Base-by-base conservation (phyloP, 2,888 invertebrate genomes). In the Helicoverpa assulta region DNA sequence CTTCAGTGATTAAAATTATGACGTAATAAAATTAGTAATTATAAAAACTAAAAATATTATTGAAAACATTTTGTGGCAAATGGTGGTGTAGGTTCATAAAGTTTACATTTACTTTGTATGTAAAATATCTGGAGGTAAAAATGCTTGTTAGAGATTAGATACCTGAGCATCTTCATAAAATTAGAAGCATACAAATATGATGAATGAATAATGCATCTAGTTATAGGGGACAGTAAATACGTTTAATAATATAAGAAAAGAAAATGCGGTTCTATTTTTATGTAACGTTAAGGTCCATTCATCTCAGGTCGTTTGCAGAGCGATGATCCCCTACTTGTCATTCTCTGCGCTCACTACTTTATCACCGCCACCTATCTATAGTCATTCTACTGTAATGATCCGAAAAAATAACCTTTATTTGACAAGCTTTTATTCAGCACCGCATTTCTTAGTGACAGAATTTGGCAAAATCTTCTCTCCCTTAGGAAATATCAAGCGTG, bases 251-350 rank as follows among this genome's bases (percentile, higher is more conserved):
- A 4, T 56, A 10, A 18, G 26, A 26, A 10, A 19, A 26, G 5
- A 1, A 6, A 50, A 66, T 33, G 26, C 43, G 70, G 18, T 57
- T 65, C 19, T 37, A 66, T 70, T 75, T 81, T 71, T 67, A 73
- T 52, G 52, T 63, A 66, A 73, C 58, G 52, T 56, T 67, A 62
- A 14, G 54, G 51, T 52, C 33, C 40, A 69, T 75, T 54, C 62
- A 70, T 71, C 56, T 54, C 61, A 67, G 64, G 70, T 67, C 65
- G 62, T 80, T 69, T 75, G 73, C 75, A 67, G 74, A 68, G 61
- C 61, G 57, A 75, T 81, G 73, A 81, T 76, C 80, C 77, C 67
- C 77, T 81, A 81, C 78, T 83, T 83, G 67, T 77, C 77, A 78
- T 85, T 81, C 78, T 74, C 66, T 72, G 60, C 73, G 67, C 70